Base-by-base conservation (phyloP, 2,888 invertebrate genomes). In the Campopleginae sp. region DNA sequence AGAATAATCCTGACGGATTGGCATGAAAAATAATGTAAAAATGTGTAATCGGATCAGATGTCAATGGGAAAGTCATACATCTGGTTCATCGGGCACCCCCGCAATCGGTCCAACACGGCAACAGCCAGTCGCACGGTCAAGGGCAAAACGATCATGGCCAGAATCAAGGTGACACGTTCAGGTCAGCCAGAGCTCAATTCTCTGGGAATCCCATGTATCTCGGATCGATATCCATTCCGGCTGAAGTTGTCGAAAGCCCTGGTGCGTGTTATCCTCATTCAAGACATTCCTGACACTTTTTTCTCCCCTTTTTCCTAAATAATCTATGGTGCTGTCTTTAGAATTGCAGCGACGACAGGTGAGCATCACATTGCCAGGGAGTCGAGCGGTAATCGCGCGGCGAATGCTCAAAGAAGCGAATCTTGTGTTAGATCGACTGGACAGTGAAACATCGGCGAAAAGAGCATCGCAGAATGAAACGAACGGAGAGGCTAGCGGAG, bases 11-110 rank as follows among this genome's bases (percentile, higher is more conserved):
- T n/a, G 8, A 19, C 7, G 19, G 8, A 8, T 7, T 33, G 5
- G 5, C 33, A 51, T 19, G 10, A 23, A 6, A 54, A 23, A 54
- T 54, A 54, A 54, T 23, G 12, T 51, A 0, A 54, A 10, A 27
- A 27, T 58, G 14, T 58, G 5, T 5, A 12, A 58, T 58, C 5
- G 10, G 33, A 81, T 27, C 91, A 97, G 98, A 97, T 95, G 97
- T 98, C 33, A 95, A 98, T 92, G 98, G 98, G 1, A 98, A 98
- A 94, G 98, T 98, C 46, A 96, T 99, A 76, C 99, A 99, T 93
- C 95, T 99, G 92, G 98, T 98, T 19, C 74, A 98, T 93, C 95
- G 98, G 38, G 96, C 97, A 5, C 98, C 98, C 0, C 76, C 76
- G 19, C 76, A 78, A 38, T 65, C 76, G 23, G 65, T 51, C 23